Conservation (phyloP, 2,113 vertebrate species). For the Plectropomus leopardus region DNA sequence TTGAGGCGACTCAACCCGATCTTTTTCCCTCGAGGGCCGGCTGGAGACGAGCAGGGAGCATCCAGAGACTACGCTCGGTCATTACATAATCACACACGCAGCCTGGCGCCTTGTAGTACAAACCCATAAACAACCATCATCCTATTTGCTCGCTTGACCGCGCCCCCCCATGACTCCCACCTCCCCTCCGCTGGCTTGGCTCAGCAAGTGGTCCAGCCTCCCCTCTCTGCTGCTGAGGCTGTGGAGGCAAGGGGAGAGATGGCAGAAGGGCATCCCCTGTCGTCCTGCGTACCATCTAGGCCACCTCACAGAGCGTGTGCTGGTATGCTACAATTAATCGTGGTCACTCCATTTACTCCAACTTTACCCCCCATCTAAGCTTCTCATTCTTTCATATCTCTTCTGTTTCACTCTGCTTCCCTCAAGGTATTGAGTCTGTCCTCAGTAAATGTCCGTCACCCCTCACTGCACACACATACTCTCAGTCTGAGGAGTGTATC, state of each 20-base stretch:
- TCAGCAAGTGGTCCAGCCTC: not conserved
- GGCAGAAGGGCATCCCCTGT: not conserved
- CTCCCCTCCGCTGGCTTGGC: not conserved
- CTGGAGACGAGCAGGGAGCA: constrained; percentile 43
- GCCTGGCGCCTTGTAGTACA: constrained; percentile 33
- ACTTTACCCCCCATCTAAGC: constrained; percentile 2
- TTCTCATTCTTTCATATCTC: constrained; percentile 53
- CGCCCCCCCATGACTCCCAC: constrained; percentile 14
- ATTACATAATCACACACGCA: constrained; percentile 66
- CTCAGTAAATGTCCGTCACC: constrained; percentile 2
- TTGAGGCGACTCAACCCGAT: constrained; percentile 45
- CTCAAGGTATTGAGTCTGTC: constrained; percentile 28
- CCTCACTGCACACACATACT: constrained; percentile 19
- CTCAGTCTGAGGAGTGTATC: constrained; percentile 25
- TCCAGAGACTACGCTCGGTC: constrained; percentile 29
- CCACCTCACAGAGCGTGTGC: constrained; percentile 52
- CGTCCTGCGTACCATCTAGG: constrained; percentile 41
- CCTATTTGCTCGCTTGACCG: constrained; percentile 50
- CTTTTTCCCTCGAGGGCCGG: constrained; percentile 40
- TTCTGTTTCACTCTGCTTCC: constrained; percentile 60
- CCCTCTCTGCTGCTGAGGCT: not conserved
- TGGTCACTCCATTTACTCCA: constrained; percentile 57
- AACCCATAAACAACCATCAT: constrained; percentile 58
- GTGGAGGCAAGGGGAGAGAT: not conserved
- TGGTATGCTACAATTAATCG: constrained; percentile 45